A percentile compares a stretch with the other conserved stretches of the same genome.
These are phyloP conservation scores for Apis cerana DNA, from an alignment of 1,140 invertebrate species.

Conservation along the genomic window DNA sequence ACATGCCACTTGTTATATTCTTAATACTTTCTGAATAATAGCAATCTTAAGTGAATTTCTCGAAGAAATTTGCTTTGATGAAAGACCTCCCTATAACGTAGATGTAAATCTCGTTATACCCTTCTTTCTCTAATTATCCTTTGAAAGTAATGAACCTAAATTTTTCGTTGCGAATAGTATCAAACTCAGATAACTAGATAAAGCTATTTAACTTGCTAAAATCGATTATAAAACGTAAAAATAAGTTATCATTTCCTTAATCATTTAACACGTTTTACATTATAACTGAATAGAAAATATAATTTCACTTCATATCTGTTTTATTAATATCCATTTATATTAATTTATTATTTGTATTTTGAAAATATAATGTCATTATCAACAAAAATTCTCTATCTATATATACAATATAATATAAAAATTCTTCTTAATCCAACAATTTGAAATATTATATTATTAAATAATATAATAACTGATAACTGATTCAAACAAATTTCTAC, in stretches of 20 bases:
- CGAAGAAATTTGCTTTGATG: neutral
- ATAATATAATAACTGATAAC: no score
- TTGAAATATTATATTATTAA: no score
- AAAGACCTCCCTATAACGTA: neutral
- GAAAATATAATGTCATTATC: neutral
- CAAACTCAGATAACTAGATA: neutral
- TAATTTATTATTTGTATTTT: neutral
- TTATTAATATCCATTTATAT: neutral
- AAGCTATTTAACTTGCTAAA: neutral
- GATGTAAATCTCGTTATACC: neutral
- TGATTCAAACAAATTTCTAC: no score
- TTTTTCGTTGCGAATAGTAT: conserved; percentile 5
- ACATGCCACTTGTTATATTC: no score
- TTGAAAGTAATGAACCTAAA: neutral
- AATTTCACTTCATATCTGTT: neutral
- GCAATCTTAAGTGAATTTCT: conserved; percentile 16
- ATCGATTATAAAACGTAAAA: neutral
- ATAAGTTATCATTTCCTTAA: neutral
- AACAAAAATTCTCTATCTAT: neutral
- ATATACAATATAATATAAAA: no score
- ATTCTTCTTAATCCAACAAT: no score
- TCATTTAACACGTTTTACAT: no score
- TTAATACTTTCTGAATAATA: conserved; percentile 22
- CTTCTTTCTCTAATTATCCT: conserved; percentile 1
- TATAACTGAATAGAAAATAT: neutral